Conservation (phyloP, 2,888 invertebrate species). For the Ditula angustiorana region DNA sequence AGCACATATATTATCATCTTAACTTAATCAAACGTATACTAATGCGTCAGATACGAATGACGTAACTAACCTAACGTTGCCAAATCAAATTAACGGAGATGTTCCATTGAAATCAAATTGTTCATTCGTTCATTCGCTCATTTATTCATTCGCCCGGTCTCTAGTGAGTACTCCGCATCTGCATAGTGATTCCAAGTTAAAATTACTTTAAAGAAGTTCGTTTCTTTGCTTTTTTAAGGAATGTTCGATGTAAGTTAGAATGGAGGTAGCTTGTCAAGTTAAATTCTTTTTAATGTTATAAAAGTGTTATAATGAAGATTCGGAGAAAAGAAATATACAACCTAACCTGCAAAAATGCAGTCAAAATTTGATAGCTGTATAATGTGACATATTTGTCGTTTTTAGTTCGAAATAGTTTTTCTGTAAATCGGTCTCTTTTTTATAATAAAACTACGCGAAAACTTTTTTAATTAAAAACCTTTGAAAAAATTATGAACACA, state of each 20-base stretch:
- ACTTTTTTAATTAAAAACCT: too few species aligned
- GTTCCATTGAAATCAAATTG: conserved; percentile 37
- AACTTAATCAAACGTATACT: background rate
- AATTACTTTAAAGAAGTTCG: conserved; percentile 37
- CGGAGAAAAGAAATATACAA: too few species aligned
- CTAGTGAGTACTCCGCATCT: conserved; percentile 36
- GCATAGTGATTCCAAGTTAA: conserved; percentile 39
- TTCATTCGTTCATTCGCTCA: conserved; percentile 32
- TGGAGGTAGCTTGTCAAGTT: background rate
- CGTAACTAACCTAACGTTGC: conserved; percentile 8
- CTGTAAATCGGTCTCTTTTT: too few species aligned
- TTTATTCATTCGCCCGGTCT: conserved; percentile 36
- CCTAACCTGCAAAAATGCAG: too few species aligned
- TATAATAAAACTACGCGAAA: too few species aligned
- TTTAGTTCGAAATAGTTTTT: too few species aligned
- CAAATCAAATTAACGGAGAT: conserved; percentile 34
- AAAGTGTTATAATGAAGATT: too few species aligned
- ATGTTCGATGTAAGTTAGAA: conserved; percentile 11
- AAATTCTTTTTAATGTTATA: background rate
- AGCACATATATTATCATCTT: background rate
- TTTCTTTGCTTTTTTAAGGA: conserved; percentile 19
- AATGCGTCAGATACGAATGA: background rate
- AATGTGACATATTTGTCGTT: too few species aligned
- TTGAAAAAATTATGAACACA: too few species aligned
- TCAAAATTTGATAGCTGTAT: too few species aligned